phyloP scores from a whole-genome alignment of 1,140 invertebrate genomes.

The Oncopodura yosiiana region DNA sequence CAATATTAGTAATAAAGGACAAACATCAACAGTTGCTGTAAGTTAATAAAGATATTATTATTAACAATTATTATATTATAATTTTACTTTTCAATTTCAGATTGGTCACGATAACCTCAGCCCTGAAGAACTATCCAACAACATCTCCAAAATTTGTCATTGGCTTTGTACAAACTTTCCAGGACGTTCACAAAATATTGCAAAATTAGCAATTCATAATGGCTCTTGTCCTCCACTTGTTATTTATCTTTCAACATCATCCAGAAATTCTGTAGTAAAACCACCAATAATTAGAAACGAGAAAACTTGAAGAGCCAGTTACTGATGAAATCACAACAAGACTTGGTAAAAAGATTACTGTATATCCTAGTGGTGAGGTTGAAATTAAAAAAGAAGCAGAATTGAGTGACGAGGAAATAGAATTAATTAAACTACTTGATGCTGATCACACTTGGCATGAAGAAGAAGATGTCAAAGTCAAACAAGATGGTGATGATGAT shows the following conservation, averaged over 20 bases:
- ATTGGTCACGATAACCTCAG: slow-evolving; percentile 25
- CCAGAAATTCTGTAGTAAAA: slow-evolving; percentile 16
- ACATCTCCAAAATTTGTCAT: slow-evolving; percentile 15
- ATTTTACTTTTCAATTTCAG: slow-evolving; percentile 7
- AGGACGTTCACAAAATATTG: slow-evolving; percentile 30
- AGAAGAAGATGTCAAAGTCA: too few relatives aligned
- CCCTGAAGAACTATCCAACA: slow-evolving; percentile 21
- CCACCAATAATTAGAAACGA: not conserved
- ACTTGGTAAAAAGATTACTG: slow-evolving; percentile 13
- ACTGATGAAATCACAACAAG: slow-evolving; percentile 26
- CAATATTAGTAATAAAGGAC: slow-evolving; percentile 24
- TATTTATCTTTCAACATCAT: slow-evolving; percentile 22
- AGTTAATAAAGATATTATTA: slow-evolving; percentile 5
- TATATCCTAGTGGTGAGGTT: slow-evolving; percentile 25
- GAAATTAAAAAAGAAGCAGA: slow-evolving; percentile 1
- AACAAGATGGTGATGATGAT: slow-evolving; percentile 2
- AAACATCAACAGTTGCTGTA: slow-evolving; percentile 23
- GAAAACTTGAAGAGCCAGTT: not conserved
- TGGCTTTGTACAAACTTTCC: slow-evolving; percentile 22
- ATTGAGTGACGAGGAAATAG: not conserved
- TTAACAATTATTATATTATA: not conserved
- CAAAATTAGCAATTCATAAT: slow-evolving; percentile 18
- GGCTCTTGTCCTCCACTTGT: slow-evolving; percentile 15
- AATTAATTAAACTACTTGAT: not conserved
- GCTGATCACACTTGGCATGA: too few relatives aligned